Evolutionary conservation across 2,113 vertebrate species (phyloP).

Genomic region (Pseudois nayaur): DNA sequence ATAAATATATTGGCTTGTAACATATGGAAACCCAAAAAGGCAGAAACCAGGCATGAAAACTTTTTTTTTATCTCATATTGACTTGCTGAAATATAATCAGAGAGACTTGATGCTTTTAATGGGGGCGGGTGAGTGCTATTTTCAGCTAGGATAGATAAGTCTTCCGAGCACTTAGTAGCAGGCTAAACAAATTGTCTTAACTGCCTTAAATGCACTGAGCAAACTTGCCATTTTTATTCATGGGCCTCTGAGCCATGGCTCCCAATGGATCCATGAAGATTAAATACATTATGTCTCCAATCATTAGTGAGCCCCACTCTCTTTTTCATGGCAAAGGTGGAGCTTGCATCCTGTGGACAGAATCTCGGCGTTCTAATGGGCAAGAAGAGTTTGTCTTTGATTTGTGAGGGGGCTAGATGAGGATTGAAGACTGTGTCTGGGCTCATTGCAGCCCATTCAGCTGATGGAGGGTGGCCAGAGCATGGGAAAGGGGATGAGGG

Average conservation of each 20-base stretch:
- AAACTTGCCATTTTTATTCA: constrained; percentile 72
- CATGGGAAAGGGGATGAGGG: neutral
- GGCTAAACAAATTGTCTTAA: constrained; percentile 66
- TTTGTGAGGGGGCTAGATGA: neutral
- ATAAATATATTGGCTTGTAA: neutral
- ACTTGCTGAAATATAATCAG: neutral
- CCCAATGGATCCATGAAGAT: constrained; percentile 71
- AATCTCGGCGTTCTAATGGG: neutral
- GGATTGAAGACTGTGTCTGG: neutral
- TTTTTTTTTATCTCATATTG: neutral
- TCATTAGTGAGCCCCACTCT: constrained; percentile 52
- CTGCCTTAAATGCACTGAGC: constrained; percentile 55
- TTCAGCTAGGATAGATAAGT: neutral
- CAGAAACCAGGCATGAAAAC: neutral
- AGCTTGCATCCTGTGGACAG: neutral
- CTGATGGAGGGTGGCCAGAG: neutral
- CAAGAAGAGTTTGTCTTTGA: neutral
- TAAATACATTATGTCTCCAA: constrained; percentile 76
- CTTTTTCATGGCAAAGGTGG: neutral
- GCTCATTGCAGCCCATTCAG: neutral
- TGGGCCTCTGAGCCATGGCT: constrained; percentile 68
- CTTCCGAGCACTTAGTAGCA: constrained; percentile 36
- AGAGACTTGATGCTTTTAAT: neutral
- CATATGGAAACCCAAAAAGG: neutral
- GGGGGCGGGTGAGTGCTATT: neutral